Base-by-base conservation (phyloP, 2,113 vertebrate species). In the Grus americana region DNA sequence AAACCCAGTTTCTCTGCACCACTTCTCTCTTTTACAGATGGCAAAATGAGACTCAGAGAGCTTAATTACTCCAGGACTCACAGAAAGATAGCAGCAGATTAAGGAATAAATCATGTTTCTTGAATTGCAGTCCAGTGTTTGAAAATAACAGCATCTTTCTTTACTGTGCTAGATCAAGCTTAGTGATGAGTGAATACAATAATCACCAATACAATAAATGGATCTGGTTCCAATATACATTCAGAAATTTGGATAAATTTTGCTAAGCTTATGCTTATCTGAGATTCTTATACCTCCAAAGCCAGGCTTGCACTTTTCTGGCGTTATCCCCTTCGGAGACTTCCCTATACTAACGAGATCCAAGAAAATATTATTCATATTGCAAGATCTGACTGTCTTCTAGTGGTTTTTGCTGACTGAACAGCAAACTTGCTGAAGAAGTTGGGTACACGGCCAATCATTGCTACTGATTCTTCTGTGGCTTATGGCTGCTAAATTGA, bases 131-230 rank as follows among this genome's bases (percentile, higher is more conserved):
- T 91, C 95, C 92, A 55, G 84, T 96, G 81, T 93, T 93, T 96
- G 89, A 96, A 96, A 97, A 95, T 92, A 94, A 86, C 54, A 94
- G 36, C 84, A 79, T 96, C 86, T 95, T 94, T 93, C 84, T 87
- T 93, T 89, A 89, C 91, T 73, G 76, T 79, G 54, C 32, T 79
- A 87, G 86, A 79, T 95, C 68, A 84, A 79, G 83, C 58, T 79
- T 85, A 57, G 30, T 8, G 22, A 89, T 59, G 32, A 91, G 38
- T n/a, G 50, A 91, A 79, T 82, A 47, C 86, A 90, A 90, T 86
- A 54, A 50, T 71, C 62, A 42, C 29, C 29, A 20, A 50, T 79
- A 80, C 42, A 93, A 70, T 93, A 86, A 76, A 76, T 34, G 27
- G 54, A 71, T 87, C 24, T 66, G 52, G 10, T 89, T 95, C 44